Evolutionary conservation across 1,140 invertebrate genomes (phyloP).

Genomic region (Phenacoccus solenopsis): DNA sequence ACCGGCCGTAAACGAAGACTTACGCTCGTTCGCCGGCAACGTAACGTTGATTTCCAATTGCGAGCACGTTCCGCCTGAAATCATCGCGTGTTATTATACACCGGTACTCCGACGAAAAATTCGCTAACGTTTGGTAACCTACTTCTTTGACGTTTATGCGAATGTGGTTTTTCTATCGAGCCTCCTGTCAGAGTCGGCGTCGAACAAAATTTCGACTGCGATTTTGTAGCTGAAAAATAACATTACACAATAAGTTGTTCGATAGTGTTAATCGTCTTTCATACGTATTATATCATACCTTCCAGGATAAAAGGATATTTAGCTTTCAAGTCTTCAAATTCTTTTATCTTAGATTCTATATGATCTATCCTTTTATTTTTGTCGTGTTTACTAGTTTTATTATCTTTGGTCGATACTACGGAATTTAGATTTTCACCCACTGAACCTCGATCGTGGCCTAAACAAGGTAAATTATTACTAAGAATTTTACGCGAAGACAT

Average conservation of each 20-base stretch:
- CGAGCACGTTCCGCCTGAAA: slow-evolving; percentile 6
- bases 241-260: background rate
- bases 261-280: background rate
- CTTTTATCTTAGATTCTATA: background rate
- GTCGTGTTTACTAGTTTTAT: background rate
- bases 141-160: background rate
- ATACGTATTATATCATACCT: background rate
- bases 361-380: background rate
- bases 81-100: background rate
- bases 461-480: background rate
- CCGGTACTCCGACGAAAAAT: background rate
- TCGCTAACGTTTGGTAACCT: background rate
- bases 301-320: background rate
- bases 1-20: background rate
- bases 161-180: background rate
- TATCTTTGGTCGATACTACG: background rate
- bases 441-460: background rate
- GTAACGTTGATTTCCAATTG: background rate
- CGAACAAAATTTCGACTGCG: background rate
- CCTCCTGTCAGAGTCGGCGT: background rate
- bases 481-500: background rate
- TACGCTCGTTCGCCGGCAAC: background rate
- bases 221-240: background rate
- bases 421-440: background rate
- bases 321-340: slow-evolving; percentile 4